These are phyloP conservation scores for Kryphioiulus occultus DNA, from an alignment of 2,888 invertebrate species.

Conservation along the genomic window DNA sequence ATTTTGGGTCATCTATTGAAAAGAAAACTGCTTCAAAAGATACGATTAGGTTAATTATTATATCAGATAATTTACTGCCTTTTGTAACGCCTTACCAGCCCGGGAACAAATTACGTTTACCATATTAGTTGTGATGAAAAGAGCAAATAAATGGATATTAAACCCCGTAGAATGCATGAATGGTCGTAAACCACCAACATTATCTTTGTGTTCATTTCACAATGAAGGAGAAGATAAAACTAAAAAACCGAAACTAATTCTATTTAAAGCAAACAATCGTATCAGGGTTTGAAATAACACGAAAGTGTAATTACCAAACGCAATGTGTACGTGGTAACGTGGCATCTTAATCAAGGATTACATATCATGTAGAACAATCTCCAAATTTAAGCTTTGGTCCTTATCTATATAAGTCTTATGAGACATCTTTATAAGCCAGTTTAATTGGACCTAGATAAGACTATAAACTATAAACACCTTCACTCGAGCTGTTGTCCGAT, in stretches of 20 bases:
- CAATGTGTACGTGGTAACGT: not conserved
- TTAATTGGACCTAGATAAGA: not conserved
- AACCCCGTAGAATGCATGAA: not conserved
- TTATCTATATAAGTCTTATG: not conserved
- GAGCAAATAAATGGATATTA: conserved; percentile 12
- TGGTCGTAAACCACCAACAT: not conserved
- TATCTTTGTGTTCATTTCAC: conserved; percentile 28
- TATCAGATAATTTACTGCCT: not conserved
- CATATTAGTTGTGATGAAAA: not conserved
- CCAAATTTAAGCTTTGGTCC: not conserved
- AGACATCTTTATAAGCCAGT: not conserved
- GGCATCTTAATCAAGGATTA: not conserved
- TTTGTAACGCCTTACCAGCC: not conserved
- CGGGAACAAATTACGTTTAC: not conserved
- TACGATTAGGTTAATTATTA: not conserved
- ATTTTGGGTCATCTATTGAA: not conserved
- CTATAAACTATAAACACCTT: not conserved
- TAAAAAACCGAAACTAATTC: conserved; percentile 20
- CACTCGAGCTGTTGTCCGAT: not conserved
- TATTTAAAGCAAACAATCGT: conserved; percentile 6
- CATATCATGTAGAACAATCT: not conserved
- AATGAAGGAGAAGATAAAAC: not conserved
- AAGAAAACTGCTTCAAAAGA: not conserved
- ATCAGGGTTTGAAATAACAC: not conserved
- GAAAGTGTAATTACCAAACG: not conserved